Base-by-base conservation (phyloP, 2,797 vertebrate species). In the Rhynchonycteris naso region DNA sequence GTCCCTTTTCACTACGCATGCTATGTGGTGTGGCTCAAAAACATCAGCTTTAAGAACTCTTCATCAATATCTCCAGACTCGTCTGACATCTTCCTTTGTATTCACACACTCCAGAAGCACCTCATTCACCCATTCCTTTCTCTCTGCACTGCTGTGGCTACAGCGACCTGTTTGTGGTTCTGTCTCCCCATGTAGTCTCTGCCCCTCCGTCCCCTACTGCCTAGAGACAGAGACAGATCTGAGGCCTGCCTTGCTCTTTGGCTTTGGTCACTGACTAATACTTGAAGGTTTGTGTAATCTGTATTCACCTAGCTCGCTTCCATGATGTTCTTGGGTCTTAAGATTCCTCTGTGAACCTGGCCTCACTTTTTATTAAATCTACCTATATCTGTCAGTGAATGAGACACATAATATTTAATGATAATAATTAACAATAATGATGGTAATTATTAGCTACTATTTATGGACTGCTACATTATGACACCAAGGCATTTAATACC, bases 381-480 rank as follows among this genome's bases (percentile, higher is more conserved):
- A 54, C 54, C 30, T 66, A 1, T 78, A 52, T 50, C 63, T 76
- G 35, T 14, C 26, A 76, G 13, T 74, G n/a, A 11, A 80, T n/a
- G 16, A 15, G 52, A 4, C 7, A 72, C 12, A n/a, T 63, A 24
- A 59, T 54, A 76, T 91, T 86, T 79, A 94, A 85, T 89, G 19
- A 19, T 35, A 5, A 33, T 92, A 2, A 88, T 68, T 88, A 88
- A 83, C 47, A 43, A 38, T 75, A 26, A 65, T 30, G 1, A n/a
- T 72, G 5, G 15, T 81, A 58, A 74, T 95, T 65, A 71, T 38
- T 47, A 88, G 24, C 28, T 88, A 47, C 54, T 71, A 54, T 43
- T 66, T 80, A 33, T 56, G 30, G 30, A 75, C 79, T 52, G 9
- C 24, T 61, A 79, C 16, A 74, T 1, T 26, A n/a, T 35, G 22